Evolutionary conservation across 2,888 invertebrate species (phyloP).

Genomic region (Prionchulus punctatus): DNA sequence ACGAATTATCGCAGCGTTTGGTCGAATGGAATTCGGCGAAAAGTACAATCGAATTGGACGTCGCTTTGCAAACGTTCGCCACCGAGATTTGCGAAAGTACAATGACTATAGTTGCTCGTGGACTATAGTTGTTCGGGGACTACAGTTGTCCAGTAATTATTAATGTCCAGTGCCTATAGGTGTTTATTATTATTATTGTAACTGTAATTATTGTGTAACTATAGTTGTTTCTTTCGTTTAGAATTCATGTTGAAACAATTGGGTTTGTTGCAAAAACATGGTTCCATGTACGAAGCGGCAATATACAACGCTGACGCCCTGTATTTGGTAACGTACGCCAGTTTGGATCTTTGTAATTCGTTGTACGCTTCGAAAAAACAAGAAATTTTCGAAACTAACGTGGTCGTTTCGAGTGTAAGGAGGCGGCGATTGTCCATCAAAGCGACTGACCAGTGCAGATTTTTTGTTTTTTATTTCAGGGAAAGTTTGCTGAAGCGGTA

Average conservation of each 20-base stretch:
- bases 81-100: constrained; percentile 74
- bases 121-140: too few relatives aligned
- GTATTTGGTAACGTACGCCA: constrained; percentile 72
- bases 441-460: neutral
- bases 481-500: neutral
- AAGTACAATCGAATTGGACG: constrained; percentile 72
- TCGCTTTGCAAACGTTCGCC: constrained; percentile 74
- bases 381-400: too few relatives aligned
- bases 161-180: too few relatives aligned
- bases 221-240: too few relatives aligned
- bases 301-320: constrained; percentile 89
- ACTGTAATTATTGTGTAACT: too few relatives aligned
- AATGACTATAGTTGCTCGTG: too few relatives aligned
- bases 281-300: constrained; percentile 14
- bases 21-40: constrained; percentile 29
- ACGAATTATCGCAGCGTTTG: neutral
- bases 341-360: constrained; percentile 43
- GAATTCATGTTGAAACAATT: constrained; percentile 5
- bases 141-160: too few relatives aligned
- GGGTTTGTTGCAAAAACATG: neutral
- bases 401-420: too few relatives aligned
- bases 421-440: too few relatives aligned
- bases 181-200: too few relatives aligned
- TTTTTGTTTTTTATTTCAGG: neutral
- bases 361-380: neutral